Percentiles rank a stretch among this genome's conserved stretches.
Conservation (phyloP, 2,888 invertebrate genomes). For the Eustalomyia histrio region DNA sequence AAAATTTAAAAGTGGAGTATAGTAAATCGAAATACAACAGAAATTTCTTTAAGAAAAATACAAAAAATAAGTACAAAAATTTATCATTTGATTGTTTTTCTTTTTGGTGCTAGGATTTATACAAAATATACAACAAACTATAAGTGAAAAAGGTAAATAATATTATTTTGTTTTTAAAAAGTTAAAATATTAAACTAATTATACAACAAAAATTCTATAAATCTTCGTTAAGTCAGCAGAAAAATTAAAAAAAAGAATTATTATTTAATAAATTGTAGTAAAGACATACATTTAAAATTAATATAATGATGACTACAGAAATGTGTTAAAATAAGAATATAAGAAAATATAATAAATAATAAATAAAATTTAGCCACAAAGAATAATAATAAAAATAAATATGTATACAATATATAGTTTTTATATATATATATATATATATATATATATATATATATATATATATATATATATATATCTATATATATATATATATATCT, state of each 20-base stretch:
- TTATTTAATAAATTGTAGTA: neutral
- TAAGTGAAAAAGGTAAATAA: neutral
- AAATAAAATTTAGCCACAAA: neutral
- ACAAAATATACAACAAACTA: neutral
- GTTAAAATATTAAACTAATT: neutral
- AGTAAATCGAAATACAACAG: neutral
- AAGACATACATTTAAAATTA: constrained; percentile 6
- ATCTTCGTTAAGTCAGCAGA: neutral
- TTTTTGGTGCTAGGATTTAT: neutral
- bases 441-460: neutral
- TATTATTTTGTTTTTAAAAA: neutral
- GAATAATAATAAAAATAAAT: neutral
- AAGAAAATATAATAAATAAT: neutral
- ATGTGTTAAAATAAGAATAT: constrained; percentile 3
- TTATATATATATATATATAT: neutral
- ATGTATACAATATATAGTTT: neutral
- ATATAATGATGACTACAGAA: constrained; percentile 40
- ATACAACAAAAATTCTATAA: constrained; percentile 1
- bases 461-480: too few relatives aligned
- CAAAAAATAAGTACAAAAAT: neutral
- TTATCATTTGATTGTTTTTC: neutral
- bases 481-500: neutral
- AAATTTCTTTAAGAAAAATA: neutral
- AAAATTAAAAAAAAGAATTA: neutral
- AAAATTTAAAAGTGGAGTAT: neutral